Conservation (phyloP, 1,140 invertebrate species). For the Drosophila auraria region DNA sequence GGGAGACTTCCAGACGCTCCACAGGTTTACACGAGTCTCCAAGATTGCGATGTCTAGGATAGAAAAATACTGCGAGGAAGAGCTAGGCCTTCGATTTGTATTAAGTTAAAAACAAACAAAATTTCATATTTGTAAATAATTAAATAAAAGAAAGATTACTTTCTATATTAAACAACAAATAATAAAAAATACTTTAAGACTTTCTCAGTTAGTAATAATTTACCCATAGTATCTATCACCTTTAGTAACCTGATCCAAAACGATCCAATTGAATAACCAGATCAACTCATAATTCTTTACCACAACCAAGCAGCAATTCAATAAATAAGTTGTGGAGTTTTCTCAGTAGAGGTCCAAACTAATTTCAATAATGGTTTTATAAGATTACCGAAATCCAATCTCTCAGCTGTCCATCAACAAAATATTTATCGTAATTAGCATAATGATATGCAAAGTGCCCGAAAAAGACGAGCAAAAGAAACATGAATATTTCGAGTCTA, state of each 20-base stretch:
- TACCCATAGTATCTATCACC: too few species aligned
- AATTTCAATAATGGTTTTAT: slow-evolving; percentile 35
- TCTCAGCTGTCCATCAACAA: slow-evolving; percentile 22
- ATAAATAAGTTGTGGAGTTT: slow-evolving; percentile 23
- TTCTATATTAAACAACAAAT: not conserved
- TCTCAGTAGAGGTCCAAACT: slow-evolving; percentile 5
- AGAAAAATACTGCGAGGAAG: not conserved
- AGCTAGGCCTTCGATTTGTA: too few species aligned
- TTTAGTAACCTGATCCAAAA: slow-evolving; percentile 15
- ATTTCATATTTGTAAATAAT: not conserved
- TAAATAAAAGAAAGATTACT: not conserved
- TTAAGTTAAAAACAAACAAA: not conserved
- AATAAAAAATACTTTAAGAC: not conserved
- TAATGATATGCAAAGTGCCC: slow-evolving; percentile 45
- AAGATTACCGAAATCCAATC: slow-evolving; percentile 43
- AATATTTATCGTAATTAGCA: slow-evolving; percentile 35
- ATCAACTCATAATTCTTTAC: slow-evolving; percentile 7
- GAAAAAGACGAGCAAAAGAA: slow-evolving; percentile 7
- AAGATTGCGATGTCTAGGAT: slow-evolving; percentile 13
- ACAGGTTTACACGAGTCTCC: slow-evolving; percentile 59
- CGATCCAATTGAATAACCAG: slow-evolving; percentile 17
- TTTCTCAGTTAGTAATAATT: not conserved
- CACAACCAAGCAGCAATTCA: slow-evolving; percentile 3
- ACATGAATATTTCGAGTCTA: slow-evolving; percentile 13
- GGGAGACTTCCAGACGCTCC: slow-evolving; percentile 73